Percentiles rank a stretch among this genome's conserved stretches.
Conservation (phyloP, 37 sponge, comb jelly and placozoan genomes). For the Spongilla lacustris region DNA sequence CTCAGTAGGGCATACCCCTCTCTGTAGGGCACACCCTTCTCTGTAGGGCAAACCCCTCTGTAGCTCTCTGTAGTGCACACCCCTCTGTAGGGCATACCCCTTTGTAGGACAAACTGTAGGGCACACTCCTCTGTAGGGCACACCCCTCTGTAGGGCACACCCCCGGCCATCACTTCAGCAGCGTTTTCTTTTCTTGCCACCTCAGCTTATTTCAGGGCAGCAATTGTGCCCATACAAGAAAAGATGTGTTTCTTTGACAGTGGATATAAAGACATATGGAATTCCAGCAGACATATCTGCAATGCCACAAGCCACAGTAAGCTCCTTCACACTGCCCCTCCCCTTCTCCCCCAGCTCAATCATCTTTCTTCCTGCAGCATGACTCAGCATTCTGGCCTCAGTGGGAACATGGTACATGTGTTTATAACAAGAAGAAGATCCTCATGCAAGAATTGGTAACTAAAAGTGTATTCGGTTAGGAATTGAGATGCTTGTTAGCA, state of each 20-base stretch:
- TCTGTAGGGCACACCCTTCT: too few relatives aligned
- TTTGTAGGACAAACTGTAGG: too few relatives aligned
- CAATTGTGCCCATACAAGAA: slow-evolving; percentile 41
- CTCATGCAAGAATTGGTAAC: slow-evolving; percentile 52
- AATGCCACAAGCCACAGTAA: slow-evolving; percentile 26
- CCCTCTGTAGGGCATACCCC: too few relatives aligned
- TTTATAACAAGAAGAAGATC: slow-evolving; percentile 13
- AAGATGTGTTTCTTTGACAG: slow-evolving; percentile 23
- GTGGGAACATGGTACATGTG: slow-evolving; percentile 21
- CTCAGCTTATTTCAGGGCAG: slow-evolving; percentile 72
- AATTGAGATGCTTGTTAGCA: too few relatives aligned
- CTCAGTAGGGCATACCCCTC: not conserved
- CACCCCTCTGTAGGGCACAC: too few relatives aligned
- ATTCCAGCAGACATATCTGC: slow-evolving; percentile 37
- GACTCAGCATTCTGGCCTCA: slow-evolving; percentile 30
- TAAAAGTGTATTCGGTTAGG: not conserved
- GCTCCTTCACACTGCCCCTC: not conserved
- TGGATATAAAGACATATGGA: slow-evolving; percentile 57
- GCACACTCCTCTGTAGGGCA: too few relatives aligned
- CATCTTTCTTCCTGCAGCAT: not conserved
- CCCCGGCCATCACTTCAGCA: not conserved
- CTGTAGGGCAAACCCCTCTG: too few relatives aligned
- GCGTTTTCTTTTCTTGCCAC: not conserved
- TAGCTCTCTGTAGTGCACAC: too few relatives aligned
- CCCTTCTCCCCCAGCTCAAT: not conserved